Conservation (phyloP, 2,113 vertebrate species). For the Cygnus atratus region DNA sequence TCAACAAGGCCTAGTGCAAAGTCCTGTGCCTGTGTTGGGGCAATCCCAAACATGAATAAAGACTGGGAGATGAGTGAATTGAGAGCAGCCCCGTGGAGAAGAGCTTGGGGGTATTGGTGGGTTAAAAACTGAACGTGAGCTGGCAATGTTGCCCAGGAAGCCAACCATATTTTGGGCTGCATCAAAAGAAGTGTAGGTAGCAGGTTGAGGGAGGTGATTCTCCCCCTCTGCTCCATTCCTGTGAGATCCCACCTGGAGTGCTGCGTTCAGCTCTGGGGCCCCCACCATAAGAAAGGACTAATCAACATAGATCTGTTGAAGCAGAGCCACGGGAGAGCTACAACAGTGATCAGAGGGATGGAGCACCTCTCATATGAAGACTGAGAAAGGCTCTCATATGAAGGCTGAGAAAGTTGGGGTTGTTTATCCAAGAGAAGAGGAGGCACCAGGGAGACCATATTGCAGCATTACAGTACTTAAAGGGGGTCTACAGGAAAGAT, state of each 20-base stretch:
- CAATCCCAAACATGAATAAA: neutral
- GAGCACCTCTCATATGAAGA: neutral
- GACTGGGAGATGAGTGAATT: neutral
- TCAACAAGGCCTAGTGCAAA: neutral
- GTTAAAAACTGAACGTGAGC: neutral
- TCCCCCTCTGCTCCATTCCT: neutral
- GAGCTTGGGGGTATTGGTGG: neutral
- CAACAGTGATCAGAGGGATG: neutral
- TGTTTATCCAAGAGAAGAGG: neutral
- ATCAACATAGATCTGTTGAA: neutral
- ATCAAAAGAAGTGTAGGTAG: neutral
- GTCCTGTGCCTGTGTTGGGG: neutral
- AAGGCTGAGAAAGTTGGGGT: neutral
- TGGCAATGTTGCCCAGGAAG: neutral
- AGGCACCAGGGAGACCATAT: neutral
- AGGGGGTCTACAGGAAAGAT: neutral
- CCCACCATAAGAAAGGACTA: neutral
- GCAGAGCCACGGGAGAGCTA: neutral
- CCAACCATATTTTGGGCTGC: neutral
- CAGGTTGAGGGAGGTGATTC: neutral
- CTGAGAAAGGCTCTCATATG: too few species aligned
- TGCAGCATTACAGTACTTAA: neutral
- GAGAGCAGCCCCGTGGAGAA: neutral
- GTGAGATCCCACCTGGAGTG: neutral
- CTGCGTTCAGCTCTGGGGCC: neutral